These are phyloP conservation scores for Clusia tigrina DNA, from an alignment of 2,888 invertebrate genomes.

Conservation along the genomic window DNA sequence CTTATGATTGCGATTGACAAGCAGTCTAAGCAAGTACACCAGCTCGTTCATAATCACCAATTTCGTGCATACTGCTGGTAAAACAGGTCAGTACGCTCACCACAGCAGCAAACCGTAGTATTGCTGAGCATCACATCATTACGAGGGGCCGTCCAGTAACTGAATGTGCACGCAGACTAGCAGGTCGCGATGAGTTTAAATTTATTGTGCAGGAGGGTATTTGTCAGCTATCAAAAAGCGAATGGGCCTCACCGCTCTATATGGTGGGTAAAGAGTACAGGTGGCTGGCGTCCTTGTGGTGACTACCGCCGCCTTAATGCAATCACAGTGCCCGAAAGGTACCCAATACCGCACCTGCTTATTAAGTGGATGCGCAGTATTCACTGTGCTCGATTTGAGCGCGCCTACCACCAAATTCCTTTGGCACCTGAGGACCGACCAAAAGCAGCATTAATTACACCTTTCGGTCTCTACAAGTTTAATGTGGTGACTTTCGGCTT, in stretches of 20 bases:
- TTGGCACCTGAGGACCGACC: slow-evolving; percentile 16
- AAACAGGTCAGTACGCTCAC: no score
- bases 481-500: slow-evolving; percentile 27
- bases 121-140: slow-evolving; percentile 25
- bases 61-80: no score
- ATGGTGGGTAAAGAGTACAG: slow-evolving; percentile 41
- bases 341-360: slow-evolving; percentile 53
- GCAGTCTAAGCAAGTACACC: no score
- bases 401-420: slow-evolving; percentile 23
- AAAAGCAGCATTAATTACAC: slow-evolving; percentile 14
- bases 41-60: no score
- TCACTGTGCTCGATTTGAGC: no score
- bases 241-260: slow-evolving; percentile 59
- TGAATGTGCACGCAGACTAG: slow-evolving; percentile 21
- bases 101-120: no score
- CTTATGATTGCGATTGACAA: no score
- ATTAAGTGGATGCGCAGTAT: no score
- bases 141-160: slow-evolving; percentile 29
- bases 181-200: no score
- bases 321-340: slow-evolving; percentile 51
- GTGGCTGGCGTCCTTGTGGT: slow-evolving; percentile 54
- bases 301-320: slow-evolving; percentile 50
- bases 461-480: no score
- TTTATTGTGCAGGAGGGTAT: no score
- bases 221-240: slow-evolving; percentile 48